Conservation (phyloP, 2,113 vertebrate species). For the Pelobates fuscus region DNA sequence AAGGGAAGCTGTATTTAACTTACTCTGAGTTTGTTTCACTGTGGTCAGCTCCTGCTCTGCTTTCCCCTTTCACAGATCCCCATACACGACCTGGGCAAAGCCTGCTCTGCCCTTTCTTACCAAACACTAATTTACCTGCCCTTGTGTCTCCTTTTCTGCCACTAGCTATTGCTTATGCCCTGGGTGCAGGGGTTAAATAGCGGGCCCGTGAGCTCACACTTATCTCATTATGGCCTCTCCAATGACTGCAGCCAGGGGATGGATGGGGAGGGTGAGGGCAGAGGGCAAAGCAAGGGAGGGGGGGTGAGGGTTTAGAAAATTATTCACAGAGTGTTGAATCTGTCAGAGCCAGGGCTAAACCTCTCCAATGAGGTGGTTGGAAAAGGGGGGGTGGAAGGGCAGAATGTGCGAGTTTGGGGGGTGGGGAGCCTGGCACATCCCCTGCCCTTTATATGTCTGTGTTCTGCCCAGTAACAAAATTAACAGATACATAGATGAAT, state of each 20-base stretch:
- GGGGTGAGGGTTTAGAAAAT: slow-evolving; percentile 38
- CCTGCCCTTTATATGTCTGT: slow-evolving; percentile 12
- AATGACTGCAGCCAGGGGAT: slow-evolving; percentile 31
- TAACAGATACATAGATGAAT: slow-evolving; percentile 8
- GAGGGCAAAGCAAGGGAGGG: slow-evolving; percentile 27
- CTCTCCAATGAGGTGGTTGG: slow-evolving; percentile 35
- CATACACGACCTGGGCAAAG: slow-evolving; percentile 48
- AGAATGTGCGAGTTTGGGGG: no score
- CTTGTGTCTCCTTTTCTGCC: slow-evolving; percentile 28
- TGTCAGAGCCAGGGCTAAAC: slow-evolving; percentile 42
- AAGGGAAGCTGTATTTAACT: slow-evolving; percentile 35
- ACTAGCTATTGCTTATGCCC: slow-evolving; percentile 28
- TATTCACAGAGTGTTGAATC: slow-evolving; percentile 49
- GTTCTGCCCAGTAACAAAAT: slow-evolving; percentile 42
- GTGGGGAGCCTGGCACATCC: slow-evolving; percentile 16
- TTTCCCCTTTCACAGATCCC: slow-evolving; percentile 44
- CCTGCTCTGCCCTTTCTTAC: slow-evolving; percentile 46
- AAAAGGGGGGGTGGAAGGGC: slow-evolving; percentile 21
- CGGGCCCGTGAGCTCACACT: slow-evolving; percentile 47
- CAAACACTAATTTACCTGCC: slow-evolving; percentile 14
- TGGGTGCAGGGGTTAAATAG: slow-evolving; percentile 47
- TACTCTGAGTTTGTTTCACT: slow-evolving; percentile 43
- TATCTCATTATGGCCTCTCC: slow-evolving; percentile 48
- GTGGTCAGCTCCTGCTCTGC: slow-evolving; percentile 44
- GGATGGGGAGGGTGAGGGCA: slow-evolving; percentile 44